These are phyloP conservation scores for Polymixis lichenea DNA, from an alignment of 2,888 invertebrate genomes.

Conservation along the genomic window DNA sequence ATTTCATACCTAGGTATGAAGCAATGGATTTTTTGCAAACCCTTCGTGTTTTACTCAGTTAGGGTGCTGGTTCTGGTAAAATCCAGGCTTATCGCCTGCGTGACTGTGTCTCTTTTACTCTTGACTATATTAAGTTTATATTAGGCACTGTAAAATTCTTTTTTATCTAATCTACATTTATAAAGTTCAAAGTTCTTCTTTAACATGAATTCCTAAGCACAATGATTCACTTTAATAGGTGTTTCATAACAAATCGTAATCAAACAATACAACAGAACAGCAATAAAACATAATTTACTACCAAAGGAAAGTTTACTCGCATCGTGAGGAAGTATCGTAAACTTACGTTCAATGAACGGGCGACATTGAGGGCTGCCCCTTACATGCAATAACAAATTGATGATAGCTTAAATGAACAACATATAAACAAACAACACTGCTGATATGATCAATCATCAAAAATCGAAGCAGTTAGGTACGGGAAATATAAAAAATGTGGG, in stretches of 20 bases:
- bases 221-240: constrained; percentile 33
- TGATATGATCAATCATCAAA: too few relatives aligned
- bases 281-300: constrained; percentile 55
- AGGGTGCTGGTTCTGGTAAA: background rate
- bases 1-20: too few relatives aligned
- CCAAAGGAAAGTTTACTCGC: constrained; percentile 52
- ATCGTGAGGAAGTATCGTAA: constrained; percentile 52
- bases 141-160: background rate
- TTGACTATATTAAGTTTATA: background rate
- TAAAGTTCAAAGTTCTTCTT: constrained; percentile 10
- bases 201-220: background rate
- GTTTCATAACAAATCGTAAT: constrained; percentile 33
- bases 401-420: background rate
- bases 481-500: background rate
- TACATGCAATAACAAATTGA: background rate
- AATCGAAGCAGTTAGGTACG: too few relatives aligned
- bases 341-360: constrained; percentile 51
- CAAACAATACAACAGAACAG: constrained; percentile 31
- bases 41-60: background rate
- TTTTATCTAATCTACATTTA: background rate
- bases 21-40: background rate
- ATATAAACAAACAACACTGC: too few relatives aligned
- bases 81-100: background rate
- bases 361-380: constrained; percentile 40
- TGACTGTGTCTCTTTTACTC: background rate